These are phyloP conservation scores for Heliconius charithonia DNA, from an alignment of 2,888 invertebrate genomes.

Conservation along the genomic window DNA sequence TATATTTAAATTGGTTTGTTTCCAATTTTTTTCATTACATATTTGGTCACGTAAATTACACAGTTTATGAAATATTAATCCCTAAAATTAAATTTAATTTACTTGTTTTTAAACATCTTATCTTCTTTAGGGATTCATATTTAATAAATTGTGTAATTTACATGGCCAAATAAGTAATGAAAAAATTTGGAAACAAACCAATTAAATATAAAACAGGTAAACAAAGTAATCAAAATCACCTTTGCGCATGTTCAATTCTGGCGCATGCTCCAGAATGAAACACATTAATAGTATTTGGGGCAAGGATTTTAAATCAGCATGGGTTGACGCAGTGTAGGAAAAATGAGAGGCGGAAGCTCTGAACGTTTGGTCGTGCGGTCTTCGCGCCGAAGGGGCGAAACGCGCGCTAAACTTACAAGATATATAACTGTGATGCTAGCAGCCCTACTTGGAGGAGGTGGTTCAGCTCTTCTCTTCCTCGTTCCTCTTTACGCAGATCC, in stretches of 20 bases:
- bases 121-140: background rate
- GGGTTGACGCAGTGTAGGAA: constrained; percentile 74
- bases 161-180: background rate
- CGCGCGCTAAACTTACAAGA: constrained; percentile 74
- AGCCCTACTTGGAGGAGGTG: constrained; percentile 75
- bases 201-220: constrained; percentile 18
- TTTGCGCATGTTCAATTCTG: constrained; percentile 48
- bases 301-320: constrained; percentile 66
- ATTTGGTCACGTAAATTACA: too few species aligned
- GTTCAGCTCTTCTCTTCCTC: constrained; percentile 77
- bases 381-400: constrained; percentile 69
- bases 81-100: too few species aligned
- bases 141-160: background rate
- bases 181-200: background rate
- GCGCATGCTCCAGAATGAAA: constrained; percentile 68
- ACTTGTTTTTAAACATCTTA: background rate
- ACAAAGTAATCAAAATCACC: constrained; percentile 5
- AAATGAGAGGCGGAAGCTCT: constrained; percentile 80
- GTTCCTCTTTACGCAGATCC: constrained; percentile 81
- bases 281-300: constrained; percentile 52
- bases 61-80: too few species aligned
- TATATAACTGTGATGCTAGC: constrained; percentile 77
- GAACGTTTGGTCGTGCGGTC: constrained; percentile 75
- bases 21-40: too few species aligned
- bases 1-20: too few species aligned